These are phyloP conservation scores for Andinoacara biseriatus DNA, from an alignment of 2,113 vertebrate genomes.

Conservation along the genomic window DNA sequence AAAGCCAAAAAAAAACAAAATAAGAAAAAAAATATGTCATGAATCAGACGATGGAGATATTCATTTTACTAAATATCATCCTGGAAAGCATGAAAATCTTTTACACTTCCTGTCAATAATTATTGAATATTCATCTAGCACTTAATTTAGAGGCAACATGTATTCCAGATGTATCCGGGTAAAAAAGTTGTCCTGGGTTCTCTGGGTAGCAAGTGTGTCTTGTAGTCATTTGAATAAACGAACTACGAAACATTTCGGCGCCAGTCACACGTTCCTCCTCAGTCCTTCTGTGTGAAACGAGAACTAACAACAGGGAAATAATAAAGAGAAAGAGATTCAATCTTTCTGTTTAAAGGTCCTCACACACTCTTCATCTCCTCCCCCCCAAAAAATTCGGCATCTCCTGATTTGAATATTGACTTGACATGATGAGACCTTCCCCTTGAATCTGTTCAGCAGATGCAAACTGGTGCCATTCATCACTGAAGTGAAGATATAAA, in stretches of 20 bases:
- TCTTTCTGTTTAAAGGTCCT: slow-evolving; percentile 10
- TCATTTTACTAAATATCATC: neutral
- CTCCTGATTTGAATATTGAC: slow-evolving; percentile 46
- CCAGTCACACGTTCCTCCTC: neutral
- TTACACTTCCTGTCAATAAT: neutral
- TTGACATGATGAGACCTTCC: slow-evolving; percentile 51
- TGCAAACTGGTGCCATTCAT: slow-evolving; percentile 52
- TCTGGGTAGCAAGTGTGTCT: neutral
- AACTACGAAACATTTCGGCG: neutral
- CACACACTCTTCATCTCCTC: neutral
- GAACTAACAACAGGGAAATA: neutral
- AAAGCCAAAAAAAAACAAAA: neutral
- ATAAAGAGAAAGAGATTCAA: neutral
- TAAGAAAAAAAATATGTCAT: neutral
- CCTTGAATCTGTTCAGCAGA: slow-evolving; percentile 48
- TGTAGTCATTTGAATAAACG: neutral
- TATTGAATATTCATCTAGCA: neutral
- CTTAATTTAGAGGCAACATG: neutral
- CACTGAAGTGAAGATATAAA: slow-evolving; percentile 53
- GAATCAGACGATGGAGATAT: neutral
- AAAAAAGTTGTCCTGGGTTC: neutral
- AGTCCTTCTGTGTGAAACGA: neutral
- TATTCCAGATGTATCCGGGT: neutral
- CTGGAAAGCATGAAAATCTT: neutral
- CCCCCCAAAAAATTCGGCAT: neutral